These are phyloP conservation scores for Diloba caeruleocephala DNA, from an alignment of 2,888 invertebrate genomes.

Conservation along the genomic window DNA sequence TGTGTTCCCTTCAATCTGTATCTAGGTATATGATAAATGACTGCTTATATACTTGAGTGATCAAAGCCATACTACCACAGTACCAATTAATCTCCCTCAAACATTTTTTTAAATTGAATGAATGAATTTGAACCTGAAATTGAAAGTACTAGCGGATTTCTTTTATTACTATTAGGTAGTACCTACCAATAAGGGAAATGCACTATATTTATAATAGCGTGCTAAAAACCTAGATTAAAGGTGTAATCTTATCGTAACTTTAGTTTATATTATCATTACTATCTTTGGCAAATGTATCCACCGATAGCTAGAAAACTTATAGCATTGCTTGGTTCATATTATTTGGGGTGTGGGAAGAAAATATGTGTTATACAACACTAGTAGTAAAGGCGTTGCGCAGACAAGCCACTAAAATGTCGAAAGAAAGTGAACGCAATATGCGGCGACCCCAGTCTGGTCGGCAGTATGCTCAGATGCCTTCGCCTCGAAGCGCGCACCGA, in stretches of 20 bases:
- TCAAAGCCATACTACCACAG: too few relatives aligned
- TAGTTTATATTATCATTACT: constrained; percentile 19
- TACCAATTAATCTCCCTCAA: too few relatives aligned
- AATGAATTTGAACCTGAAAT: too few relatives aligned
- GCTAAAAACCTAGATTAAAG: constrained; percentile 5
- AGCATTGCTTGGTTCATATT: constrained; percentile 1
- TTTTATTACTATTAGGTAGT: background rate
- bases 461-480: constrained; percentile 64
- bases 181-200: background rate
- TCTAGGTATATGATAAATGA: too few relatives aligned
- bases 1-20: too few relatives aligned
- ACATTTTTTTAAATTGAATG: too few relatives aligned
- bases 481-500: constrained; percentile 53
- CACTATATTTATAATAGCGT: background rate
- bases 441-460: constrained; percentile 48
- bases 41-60: too few relatives aligned
- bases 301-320: constrained; percentile 10
- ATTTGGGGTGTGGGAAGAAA: constrained; percentile 10
- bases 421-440: constrained; percentile 85
- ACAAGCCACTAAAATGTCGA: constrained; percentile 76
- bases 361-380: constrained; percentile 50
- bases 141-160: too few relatives aligned
- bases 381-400: constrained; percentile 70
- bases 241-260: constrained; percentile 43
- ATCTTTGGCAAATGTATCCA: background rate